phyloP scores from a whole-genome alignment of 2,888 invertebrate species.

The Drosophila birchii region DNA sequence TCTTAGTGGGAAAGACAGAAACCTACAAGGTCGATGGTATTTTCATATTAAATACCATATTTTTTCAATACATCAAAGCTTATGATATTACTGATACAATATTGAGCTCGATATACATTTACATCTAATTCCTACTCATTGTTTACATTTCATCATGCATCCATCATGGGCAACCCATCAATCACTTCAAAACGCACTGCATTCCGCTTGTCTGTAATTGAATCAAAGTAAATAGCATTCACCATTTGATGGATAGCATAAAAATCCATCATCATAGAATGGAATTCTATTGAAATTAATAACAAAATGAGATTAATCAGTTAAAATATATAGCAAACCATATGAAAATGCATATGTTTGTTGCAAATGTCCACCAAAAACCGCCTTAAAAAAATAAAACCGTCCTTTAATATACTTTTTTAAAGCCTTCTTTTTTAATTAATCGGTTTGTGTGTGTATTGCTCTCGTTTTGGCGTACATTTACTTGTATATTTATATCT shows the following conservation, averaged over 20 bases:
- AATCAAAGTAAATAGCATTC: not conserved
- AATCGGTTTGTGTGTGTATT: constrained; percentile 11
- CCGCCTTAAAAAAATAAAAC: not conserved
- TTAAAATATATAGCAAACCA: no score
- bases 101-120: not conserved
- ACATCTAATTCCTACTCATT: not conserved
- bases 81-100: not conserved
- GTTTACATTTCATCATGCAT: not conserved
- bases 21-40: no score
- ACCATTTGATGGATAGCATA: not conserved
- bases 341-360: not conserved
- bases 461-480: constrained; percentile 11
- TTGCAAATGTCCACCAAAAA: no score
- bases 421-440: constrained; percentile 5
- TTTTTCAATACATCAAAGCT: not conserved
- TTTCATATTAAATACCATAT: not conserved
- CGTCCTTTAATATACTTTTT: not conserved
- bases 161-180: not conserved
- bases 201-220: constrained; percentile 5
- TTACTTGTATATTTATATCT: constrained; percentile 9
- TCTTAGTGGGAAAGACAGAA: not conserved
- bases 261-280: constrained; percentile 5
- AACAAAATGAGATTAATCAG: not conserved
- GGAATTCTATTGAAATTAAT: constrained; percentile 4
- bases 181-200: not conserved